Conservation (phyloP, 2,888 invertebrate genomes). For the Sisyra terminalis region DNA sequence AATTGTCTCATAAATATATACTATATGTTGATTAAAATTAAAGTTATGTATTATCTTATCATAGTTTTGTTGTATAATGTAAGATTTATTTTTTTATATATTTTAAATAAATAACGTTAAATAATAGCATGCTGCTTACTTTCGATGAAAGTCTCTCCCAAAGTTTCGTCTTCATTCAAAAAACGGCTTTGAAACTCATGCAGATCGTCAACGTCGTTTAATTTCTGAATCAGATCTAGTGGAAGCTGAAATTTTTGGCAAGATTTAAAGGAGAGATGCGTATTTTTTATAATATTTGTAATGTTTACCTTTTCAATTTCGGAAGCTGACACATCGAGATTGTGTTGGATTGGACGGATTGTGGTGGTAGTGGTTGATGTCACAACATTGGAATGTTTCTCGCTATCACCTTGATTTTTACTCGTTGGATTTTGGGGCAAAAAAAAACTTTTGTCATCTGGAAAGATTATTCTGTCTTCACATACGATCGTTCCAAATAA, state of each 20-base stretch:
- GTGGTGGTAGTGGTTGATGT: too few species aligned
- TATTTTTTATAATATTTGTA: too few species aligned
- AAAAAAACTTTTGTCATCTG: too few species aligned
- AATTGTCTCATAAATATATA: too few species aligned
- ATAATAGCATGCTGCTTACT: background rate
- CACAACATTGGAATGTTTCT: too few species aligned
- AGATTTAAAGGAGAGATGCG: background rate
- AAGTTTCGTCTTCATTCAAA: constrained; percentile 19
- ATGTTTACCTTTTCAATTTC: too few species aligned
- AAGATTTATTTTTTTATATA: background rate
- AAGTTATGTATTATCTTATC: background rate
- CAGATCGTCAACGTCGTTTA: constrained; percentile 19
- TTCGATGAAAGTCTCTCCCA: background rate
- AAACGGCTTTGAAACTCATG: constrained; percentile 20
- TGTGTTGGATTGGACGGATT: too few species aligned
- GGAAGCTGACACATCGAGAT: too few species aligned
- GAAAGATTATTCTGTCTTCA: too few species aligned
- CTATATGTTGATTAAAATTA: constrained; percentile 1
- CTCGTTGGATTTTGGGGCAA: too few species aligned
- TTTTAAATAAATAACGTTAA: background rate
- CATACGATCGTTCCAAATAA: too few species aligned
- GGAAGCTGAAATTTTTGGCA: constrained; percentile 22
- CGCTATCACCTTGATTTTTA: too few species aligned
- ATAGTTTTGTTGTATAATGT: background rate
- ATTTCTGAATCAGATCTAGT: constrained; percentile 19